Evolutionary conservation across 92 coral and sea anemone genomes (phyloP).

Genomic region (Zoanthus solanderi): DNA sequence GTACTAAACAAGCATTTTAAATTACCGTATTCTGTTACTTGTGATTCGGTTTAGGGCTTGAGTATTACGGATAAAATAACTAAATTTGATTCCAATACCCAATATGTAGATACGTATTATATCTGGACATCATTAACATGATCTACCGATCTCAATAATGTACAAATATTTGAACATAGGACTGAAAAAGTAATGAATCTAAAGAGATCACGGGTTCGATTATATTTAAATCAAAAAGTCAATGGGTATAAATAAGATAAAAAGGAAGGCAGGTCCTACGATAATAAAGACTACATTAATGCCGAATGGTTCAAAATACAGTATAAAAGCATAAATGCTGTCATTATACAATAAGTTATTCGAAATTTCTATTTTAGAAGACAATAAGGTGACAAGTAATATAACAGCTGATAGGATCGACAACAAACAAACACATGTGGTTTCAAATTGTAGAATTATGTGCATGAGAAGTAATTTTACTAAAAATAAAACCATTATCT

Average conservation of each 20-base stretch:
- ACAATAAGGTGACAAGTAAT: conserved; percentile 40
- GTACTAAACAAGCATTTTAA: not conserved
- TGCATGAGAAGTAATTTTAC: not conserved
- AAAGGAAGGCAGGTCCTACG: not conserved
- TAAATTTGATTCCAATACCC: not conserved
- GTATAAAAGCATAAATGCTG: conserved; percentile 24
- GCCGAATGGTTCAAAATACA: conserved; percentile 53
- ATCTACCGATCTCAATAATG: conserved; percentile 33
- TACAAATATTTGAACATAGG: conserved; percentile 1
- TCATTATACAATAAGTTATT: conserved; percentile 35
- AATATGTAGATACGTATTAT: conserved; percentile 33
- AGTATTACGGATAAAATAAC: not conserved
- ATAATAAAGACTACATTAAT: conserved; percentile 30
- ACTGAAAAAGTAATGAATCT: no score
- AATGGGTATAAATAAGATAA: not conserved
- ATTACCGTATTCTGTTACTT: not conserved
- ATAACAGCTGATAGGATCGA: conserved; percentile 44
- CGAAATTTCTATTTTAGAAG: conserved; percentile 35
- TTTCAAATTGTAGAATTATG: not conserved
- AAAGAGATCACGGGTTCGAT: conserved; percentile 20
- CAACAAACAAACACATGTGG: conserved; percentile 30
- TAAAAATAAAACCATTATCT: no score
- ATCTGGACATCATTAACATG: conserved; percentile 45
- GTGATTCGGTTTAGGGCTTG: not conserved
- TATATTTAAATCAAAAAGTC: conserved; percentile 22